phyloP scores from a whole-genome alignment of 2,113 vertebrate genomes.

The Notechis scutatus region DNA sequence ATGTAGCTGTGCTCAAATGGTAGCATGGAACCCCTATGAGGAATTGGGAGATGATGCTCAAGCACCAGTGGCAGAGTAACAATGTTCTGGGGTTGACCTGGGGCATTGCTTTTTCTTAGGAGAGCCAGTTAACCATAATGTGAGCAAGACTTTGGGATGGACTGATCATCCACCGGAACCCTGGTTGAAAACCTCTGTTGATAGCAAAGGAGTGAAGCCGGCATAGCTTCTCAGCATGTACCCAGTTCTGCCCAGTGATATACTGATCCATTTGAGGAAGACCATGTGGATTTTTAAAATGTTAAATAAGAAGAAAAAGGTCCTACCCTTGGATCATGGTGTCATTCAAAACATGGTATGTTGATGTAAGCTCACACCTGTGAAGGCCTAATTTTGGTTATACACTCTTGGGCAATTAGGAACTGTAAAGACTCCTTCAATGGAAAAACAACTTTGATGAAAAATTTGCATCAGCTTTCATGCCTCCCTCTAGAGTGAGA shows the following conservation, averaged over 20 bases:
- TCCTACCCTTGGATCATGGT: not conserved
- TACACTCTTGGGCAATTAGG: not conserved
- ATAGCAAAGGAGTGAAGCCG: not conserved
- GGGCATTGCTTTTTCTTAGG: not conserved
- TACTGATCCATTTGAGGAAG: not conserved
- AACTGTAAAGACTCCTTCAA: not conserved
- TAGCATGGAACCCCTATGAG: not conserved
- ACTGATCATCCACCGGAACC: not conserved
- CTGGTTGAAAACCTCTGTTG: not conserved
- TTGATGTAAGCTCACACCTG: not conserved
- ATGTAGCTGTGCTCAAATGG: not conserved
- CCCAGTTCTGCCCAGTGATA: not conserved
- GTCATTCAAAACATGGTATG: not conserved
- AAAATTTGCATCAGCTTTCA: not conserved
- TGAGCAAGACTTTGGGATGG: not conserved
- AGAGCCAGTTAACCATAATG: not conserved
- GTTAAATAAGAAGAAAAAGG: not conserved
- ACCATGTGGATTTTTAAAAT: not conserved
- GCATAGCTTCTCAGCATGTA: not conserved
- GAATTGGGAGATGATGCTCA: not conserved
- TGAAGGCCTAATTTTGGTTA: not conserved
- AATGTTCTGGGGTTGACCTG: not conserved
- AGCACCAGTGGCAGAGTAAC: not conserved
- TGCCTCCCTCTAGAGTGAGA: not conserved
- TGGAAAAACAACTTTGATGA: not conserved